phyloP scores from a whole-genome alignment of 2,797 vertebrate genomes.

The Lithobates pipiens region DNA sequence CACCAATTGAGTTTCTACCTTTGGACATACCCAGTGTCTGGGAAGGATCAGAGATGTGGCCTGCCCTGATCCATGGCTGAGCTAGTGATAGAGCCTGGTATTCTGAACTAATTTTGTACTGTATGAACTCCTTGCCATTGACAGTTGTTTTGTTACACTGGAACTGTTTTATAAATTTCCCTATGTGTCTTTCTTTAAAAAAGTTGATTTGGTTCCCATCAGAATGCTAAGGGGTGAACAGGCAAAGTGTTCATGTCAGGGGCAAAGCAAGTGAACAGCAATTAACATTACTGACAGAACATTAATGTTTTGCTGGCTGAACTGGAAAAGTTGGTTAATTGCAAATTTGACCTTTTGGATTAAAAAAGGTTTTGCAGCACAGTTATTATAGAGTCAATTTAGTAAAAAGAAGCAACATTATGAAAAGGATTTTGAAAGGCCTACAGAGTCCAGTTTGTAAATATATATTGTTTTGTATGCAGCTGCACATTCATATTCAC shows the following conservation, averaged over 20 bases:
- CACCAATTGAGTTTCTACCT: too few relatives aligned
- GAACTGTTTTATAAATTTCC: too few relatives aligned
- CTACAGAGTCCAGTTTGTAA: neutral
- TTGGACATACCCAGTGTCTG: too few relatives aligned
- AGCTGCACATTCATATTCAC: constrained; percentile 2
- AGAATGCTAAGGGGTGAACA: neutral
- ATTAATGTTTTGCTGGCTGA: neutral
- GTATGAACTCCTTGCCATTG: too few relatives aligned
- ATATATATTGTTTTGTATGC: neutral
- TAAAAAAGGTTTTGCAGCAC: neutral
- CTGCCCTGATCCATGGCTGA: too few relatives aligned
- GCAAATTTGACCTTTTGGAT: neutral
- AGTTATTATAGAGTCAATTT: neutral
- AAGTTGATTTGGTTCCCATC: too few relatives aligned
- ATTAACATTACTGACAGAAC: neutral
- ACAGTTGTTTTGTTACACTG: too few relatives aligned
- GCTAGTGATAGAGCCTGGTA: too few relatives aligned
- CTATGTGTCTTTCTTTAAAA: too few relatives aligned
- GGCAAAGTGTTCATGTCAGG: neutral
- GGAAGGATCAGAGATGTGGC: too few relatives aligned
- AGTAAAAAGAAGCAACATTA: neutral
- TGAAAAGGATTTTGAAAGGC: neutral
- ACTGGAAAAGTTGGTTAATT: neutral
- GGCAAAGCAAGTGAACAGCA: neutral
- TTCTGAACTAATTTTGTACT: too few relatives aligned